A percentile compares a stretch with the other conserved stretches of the same genome.
phyloP scores from a whole-genome alignment of 1,140 invertebrate genomes.

The Lordiphosa collinella region DNA sequence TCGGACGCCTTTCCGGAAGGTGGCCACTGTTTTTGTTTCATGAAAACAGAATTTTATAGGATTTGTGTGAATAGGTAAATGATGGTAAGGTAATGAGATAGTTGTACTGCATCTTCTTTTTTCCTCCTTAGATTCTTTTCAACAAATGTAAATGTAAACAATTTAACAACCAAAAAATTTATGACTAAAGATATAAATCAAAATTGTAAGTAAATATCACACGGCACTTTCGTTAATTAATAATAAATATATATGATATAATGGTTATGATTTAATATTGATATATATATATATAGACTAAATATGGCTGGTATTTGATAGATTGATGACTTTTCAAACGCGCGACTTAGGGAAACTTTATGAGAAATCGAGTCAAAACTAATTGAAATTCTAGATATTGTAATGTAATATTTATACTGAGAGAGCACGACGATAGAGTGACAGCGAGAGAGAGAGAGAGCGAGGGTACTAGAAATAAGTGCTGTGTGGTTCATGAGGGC shows the following conservation, averaged over 20 bases:
- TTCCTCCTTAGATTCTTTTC: conserved; percentile 29
- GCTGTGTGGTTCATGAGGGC: not conserved
- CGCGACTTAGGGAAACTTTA: conserved; percentile 44
- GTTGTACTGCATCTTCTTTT: conserved; percentile 46
- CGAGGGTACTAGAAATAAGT: conserved; percentile 23
- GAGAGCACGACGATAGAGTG: conserved; percentile 10
- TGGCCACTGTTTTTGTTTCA: conserved; percentile 90
- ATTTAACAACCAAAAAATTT: conserved; percentile 32
- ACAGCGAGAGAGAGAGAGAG: conserved; percentile 26
- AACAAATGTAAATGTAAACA: conserved; percentile 42
- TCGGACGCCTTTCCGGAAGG: conserved; percentile 99
- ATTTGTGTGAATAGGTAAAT: conserved; percentile 79
- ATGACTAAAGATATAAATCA: conserved; percentile 1
- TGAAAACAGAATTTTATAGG: conserved; percentile 80
- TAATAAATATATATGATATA: conserved; percentile 58
- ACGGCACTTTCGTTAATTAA: conserved; percentile 47
- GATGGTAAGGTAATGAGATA: conserved; percentile 75
- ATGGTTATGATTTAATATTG: conserved; percentile 45
- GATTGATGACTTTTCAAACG: conserved; percentile 32
- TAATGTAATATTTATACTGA: conserved; percentile 70
- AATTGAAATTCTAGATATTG: conserved; percentile 47
- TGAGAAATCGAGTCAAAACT: conserved; percentile 49
- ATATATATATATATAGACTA: conserved; percentile 52
- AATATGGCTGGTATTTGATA: conserved; percentile 36
- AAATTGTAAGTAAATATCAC: conserved; percentile 4